Conservation (phyloP, 2,888 invertebrate genomes). For the Hybos culiciformis region DNA sequence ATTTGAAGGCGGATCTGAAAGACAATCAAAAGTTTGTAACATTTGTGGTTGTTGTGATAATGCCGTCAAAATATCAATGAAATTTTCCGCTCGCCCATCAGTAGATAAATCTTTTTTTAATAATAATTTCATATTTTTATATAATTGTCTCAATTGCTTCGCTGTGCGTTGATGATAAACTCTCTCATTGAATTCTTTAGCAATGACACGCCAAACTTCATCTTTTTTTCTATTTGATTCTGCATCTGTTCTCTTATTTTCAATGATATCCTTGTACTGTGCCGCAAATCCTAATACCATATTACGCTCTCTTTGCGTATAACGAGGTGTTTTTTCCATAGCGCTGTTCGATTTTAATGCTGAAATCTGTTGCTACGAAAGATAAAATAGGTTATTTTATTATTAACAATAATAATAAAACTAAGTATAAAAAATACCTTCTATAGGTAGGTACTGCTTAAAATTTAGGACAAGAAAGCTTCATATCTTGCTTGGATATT, state of each 20-base stretch:
- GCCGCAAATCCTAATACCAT: slow-evolving; percentile 34
- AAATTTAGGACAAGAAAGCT: no score
- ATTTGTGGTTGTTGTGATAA: slow-evolving; percentile 29
- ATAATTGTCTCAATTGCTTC: slow-evolving; percentile 33
- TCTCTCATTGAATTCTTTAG: slow-evolving; percentile 33
- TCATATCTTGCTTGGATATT: no score
- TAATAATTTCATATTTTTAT: slow-evolving; percentile 34
- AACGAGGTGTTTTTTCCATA: slow-evolving; percentile 35
- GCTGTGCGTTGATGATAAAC: slow-evolving; percentile 35
- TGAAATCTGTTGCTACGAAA: not conserved
- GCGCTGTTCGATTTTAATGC: no score
- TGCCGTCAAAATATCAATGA: slow-evolving; percentile 32
- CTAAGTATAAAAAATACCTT: slow-evolving; percentile 12
- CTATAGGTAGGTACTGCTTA: no score
- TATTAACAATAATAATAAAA: slow-evolving; percentile 12
- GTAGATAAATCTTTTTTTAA: slow-evolving; percentile 33
- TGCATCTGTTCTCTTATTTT: slow-evolving; percentile 34
- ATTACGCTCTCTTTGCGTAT: slow-evolving; percentile 33
- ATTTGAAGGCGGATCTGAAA: no score
- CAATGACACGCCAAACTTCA: slow-evolving; percentile 34
- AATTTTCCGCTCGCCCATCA: slow-evolving; percentile 16
- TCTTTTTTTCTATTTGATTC: slow-evolving; percentile 34
- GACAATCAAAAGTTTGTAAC: no score
- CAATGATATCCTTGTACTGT: slow-evolving; percentile 33
- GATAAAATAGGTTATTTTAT: slow-evolving; percentile 1